Conservation (phyloP, 2,797 vertebrate species). For the Eulemur rubriventer region DNA sequence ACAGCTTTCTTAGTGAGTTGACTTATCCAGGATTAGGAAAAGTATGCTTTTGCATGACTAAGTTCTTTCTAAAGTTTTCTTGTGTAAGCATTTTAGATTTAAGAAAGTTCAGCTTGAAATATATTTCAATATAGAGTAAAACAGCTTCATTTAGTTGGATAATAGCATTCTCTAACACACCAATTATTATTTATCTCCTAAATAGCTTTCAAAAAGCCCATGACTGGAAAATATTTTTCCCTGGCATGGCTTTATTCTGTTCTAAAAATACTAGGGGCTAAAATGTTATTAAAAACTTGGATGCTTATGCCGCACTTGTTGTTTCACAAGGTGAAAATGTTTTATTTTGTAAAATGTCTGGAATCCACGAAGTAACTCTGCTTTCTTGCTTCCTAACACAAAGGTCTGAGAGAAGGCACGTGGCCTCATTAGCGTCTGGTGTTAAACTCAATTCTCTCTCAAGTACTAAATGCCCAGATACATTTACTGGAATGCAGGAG, state of each 20-base stretch:
- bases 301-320: not conserved
- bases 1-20: slow-evolving; percentile 43
- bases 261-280: slow-evolving; percentile 47
- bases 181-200: slow-evolving; percentile 16
- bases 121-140: slow-evolving; percentile 50
- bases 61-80: slow-evolving; percentile 45
- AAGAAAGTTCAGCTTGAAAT: slow-evolving; percentile 45
- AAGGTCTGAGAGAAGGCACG: slow-evolving; percentile 4
- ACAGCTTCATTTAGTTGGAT: slow-evolving; percentile 25
- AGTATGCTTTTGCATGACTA: slow-evolving; percentile 20
- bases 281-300: slow-evolving; percentile 38
- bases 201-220: slow-evolving; percentile 45
- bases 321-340: slow-evolving; percentile 38
- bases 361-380: not conserved
- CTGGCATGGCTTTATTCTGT: slow-evolving; percentile 53
- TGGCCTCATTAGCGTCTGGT: not conserved
- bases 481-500: slow-evolving; percentile 26
- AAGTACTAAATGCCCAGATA: slow-evolving; percentile 18
- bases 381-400: slow-evolving; percentile 50
- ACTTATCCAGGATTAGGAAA: slow-evolving; percentile 41
- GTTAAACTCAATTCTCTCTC: slow-evolving; percentile 22
- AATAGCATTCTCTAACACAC: slow-evolving; percentile 32
- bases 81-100: slow-evolving; percentile 61
- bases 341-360: slow-evolving; percentile 58
- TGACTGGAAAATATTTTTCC: slow-evolving; percentile 50